phyloP scores from a whole-genome alignment of 1,140 invertebrate genomes.

The Branchinecta lynchi region DNA sequence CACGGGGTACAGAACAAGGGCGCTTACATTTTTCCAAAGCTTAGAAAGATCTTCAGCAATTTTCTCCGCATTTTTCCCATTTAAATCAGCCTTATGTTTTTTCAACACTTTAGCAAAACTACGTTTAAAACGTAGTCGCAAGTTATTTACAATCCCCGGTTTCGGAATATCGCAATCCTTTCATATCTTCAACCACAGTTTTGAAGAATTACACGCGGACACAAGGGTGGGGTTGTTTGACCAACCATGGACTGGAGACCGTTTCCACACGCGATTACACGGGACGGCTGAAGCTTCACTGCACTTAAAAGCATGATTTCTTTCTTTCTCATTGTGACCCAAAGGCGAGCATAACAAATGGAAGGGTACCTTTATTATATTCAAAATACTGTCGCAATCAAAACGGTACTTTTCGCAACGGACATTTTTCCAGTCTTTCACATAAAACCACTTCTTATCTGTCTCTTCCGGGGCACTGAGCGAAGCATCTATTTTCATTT shows the following conservation, averaged over 20 bases:
- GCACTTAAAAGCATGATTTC: background rate
- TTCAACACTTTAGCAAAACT: constrained; percentile 5
- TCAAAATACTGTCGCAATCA: too few relatives aligned
- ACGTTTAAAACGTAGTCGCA: background rate
- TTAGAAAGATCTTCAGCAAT: background rate
- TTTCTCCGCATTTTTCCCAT: background rate
- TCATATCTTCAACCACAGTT: too few relatives aligned
- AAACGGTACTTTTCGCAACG: too few relatives aligned
- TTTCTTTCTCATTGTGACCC: constrained; percentile 3
- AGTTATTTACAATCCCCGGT: too few relatives aligned
- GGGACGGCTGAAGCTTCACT: constrained; percentile 4
- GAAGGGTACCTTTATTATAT: background rate
- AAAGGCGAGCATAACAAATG: background rate
- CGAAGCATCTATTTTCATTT: too few relatives aligned
- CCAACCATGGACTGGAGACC: background rate
- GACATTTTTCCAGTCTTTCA: too few relatives aligned
- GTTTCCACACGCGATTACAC: background rate
- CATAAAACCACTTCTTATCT: too few relatives aligned
- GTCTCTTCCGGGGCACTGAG: too few relatives aligned
- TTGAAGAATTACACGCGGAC: too few relatives aligned
- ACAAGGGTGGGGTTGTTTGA: too few relatives aligned
- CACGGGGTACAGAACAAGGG: background rate
- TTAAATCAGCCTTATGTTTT: constrained; percentile 2
- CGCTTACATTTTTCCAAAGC: constrained; percentile 5
- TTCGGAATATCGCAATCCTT: too few relatives aligned